Evolutionary conservation across 1,140 invertebrate species (phyloP).

Genomic region (Thaumetopoea pityocampa): DNA sequence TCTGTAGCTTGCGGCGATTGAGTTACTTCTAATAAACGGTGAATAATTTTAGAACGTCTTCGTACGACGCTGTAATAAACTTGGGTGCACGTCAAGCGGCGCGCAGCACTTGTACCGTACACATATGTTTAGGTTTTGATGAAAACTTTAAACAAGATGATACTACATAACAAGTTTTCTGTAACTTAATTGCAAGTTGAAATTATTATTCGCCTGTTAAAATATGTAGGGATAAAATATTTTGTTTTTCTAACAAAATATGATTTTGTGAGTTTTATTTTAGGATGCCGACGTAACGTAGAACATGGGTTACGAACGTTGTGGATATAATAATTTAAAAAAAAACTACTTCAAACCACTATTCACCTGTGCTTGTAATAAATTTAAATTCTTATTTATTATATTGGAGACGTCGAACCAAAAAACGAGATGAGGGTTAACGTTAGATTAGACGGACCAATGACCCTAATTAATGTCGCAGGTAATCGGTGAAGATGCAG

Average conservation of each 20-base stretch:
- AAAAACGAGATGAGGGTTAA: too few relatives aligned
- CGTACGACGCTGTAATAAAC: conserved; percentile 23
- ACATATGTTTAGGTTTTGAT: background rate
- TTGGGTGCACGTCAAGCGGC: conserved; percentile 8
- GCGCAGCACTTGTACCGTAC: background rate
- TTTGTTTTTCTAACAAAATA: conserved; percentile 10
- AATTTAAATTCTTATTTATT: too few relatives aligned
- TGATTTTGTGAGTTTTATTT: conserved; percentile 13
- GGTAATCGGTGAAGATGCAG: too few relatives aligned
- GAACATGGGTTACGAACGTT: too few relatives aligned
- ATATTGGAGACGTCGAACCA: too few relatives aligned
- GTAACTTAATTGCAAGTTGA: conserved; percentile 14
- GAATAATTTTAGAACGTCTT: conserved; percentile 48
- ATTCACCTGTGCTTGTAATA: too few relatives aligned
- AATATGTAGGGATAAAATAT: conserved; percentile 13
- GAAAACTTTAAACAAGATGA: conserved; percentile 24
- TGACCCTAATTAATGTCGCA: too few relatives aligned
- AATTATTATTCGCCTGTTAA: conserved; percentile 12
- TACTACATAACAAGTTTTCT: conserved; percentile 18
- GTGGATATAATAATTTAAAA: too few relatives aligned
- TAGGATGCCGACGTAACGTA: conserved; percentile 9
- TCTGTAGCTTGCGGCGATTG: conserved; percentile 37
- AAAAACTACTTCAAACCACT: too few relatives aligned
- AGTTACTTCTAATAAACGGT: conserved; percentile 45
- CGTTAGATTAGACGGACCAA: too few relatives aligned